Evolutionary conservation across 2,113 vertebrate genomes (phyloP).

Genomic region (Prochilodus magdalenae): DNA sequence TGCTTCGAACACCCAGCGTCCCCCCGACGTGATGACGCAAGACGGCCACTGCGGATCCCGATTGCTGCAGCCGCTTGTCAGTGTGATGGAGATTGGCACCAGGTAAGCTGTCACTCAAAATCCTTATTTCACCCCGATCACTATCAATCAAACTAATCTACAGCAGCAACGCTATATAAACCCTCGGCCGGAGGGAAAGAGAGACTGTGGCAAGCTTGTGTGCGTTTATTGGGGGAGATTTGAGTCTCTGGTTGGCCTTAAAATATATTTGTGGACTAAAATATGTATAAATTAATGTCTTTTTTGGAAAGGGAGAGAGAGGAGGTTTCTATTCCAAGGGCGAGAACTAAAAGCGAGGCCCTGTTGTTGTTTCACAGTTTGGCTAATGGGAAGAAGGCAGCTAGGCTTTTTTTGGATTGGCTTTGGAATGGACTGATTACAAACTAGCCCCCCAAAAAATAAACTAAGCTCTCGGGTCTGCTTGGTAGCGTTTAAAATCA

Average conservation of each 20-base stretch:
- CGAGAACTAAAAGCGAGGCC: slow-evolving; percentile 70
- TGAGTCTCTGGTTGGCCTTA: background rate
- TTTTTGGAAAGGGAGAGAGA: slow-evolving; percentile 2
- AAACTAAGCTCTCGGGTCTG: background rate
- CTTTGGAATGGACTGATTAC: background rate
- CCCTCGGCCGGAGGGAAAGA: background rate
- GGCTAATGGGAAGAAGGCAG: background rate
- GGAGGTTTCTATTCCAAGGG: slow-evolving; percentile 57
- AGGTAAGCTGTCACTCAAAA: slow-evolving; percentile 99
- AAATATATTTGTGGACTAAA: background rate
- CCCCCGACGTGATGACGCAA: slow-evolving; percentile 88
- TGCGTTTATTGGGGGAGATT: background rate
- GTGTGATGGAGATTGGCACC: slow-evolving; percentile 99
- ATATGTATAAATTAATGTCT: slow-evolving; percentile 10
- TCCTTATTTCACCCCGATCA: slow-evolving; percentile 80
- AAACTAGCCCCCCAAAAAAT: background rate
- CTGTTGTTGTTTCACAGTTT: background rate
- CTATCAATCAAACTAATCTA: slow-evolving; percentile 89
- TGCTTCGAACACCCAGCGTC: slow-evolving; percentile 68
- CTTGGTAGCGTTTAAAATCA: background rate
- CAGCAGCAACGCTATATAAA: slow-evolving; percentile 47
- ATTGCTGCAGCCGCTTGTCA: slow-evolving; percentile 99
- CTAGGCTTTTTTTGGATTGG: too few species aligned
- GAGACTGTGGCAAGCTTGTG: background rate
- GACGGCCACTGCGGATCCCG: slow-evolving; percentile 95